Evolutionary conservation across 1,140 invertebrate species (phyloP).

Genomic region (Melanaphis sacchari): DNA sequence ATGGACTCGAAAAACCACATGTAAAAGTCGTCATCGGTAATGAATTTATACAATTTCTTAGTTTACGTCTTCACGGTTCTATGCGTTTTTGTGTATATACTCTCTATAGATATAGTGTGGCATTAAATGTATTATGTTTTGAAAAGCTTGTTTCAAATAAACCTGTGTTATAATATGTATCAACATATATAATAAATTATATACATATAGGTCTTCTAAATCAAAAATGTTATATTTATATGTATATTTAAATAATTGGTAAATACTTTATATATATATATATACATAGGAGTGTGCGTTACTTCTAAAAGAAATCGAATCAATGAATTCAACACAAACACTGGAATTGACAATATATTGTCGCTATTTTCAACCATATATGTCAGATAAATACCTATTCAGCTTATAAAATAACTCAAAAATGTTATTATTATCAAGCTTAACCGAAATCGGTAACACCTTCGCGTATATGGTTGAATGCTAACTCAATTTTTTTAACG

Average conservation of each 20-base stretch:
- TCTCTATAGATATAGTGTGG: not conserved
- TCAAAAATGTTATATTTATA: too few species aligned
- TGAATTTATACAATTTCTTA: not conserved
- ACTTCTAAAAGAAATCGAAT: not conserved
- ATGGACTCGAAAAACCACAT: not conserved
- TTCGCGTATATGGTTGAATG: not conserved
- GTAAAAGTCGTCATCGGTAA: not conserved
- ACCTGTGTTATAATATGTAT: too few species aligned
- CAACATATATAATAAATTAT: too few species aligned
- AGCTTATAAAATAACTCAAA: not conserved
- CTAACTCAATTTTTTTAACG: not conserved
- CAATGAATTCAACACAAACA: not conserved
- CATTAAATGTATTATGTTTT: not conserved
- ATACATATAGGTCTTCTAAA: too few species aligned
- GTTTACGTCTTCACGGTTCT: not conserved
- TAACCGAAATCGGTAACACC: not conserved
- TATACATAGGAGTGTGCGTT: too few species aligned
- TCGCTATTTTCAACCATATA: not conserved
- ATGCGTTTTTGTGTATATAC: not conserved
- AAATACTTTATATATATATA: too few species aligned
- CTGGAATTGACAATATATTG: not conserved
- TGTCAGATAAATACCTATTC: not conserved
- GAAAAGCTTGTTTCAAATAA: too few species aligned
- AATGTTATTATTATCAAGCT: not conserved
- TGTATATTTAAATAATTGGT: too few species aligned